Base-by-base conservation (phyloP, 2,113 vertebrate genomes). In the Girardinichthys multiradiatus region DNA sequence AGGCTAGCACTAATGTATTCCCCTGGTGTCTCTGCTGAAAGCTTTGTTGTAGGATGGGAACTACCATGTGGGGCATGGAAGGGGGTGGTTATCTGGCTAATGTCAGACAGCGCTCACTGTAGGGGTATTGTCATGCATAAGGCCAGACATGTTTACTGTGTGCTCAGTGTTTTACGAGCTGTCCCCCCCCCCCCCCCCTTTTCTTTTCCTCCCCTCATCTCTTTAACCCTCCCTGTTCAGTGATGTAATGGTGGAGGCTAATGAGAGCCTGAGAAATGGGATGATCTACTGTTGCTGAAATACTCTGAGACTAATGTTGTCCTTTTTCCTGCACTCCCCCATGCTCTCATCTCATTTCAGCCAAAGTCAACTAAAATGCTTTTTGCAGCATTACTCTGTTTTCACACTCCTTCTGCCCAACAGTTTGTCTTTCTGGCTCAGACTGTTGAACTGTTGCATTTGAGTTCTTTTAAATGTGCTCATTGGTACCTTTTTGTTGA, bases 81-180 rank as follows among this genome's bases (percentile, higher is more conserved):
- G 8, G 29, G 48, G 80, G 59, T 37, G 63, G 75, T 78, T 89
- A 84, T 94, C 93, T 94, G 93, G 87, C 77, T 90, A 88, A 89
- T 87, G 79, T 97, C 95, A 95, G 91, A 71, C 94, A 88, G 93
- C 94, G 86, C 93, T 92, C 93, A 94, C 94, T 94, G 89, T 88
- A 95, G 91, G 89, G 90, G 92, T 94, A 95, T 92, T 95, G 95
- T 96, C 95, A 95, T 95, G 95, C 94, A 91, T 92, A 91, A 86
- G 91, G 84, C 90, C 83, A 94, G 96, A 96, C 95, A 94, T 96
- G 95, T 97, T 96, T 96, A 95, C 96, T 95, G 94, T 95, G 90
- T 93, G 94, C 92, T 86, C 77, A 78, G 90, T 95, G 91, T 93
- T 96, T 97, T 96, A 96, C 95, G 94, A 96, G 92, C 94, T 90